Evolutionary conservation across 2,113 vertebrate species (phyloP).

Genomic region (Pterophyllum scalare): DNA sequence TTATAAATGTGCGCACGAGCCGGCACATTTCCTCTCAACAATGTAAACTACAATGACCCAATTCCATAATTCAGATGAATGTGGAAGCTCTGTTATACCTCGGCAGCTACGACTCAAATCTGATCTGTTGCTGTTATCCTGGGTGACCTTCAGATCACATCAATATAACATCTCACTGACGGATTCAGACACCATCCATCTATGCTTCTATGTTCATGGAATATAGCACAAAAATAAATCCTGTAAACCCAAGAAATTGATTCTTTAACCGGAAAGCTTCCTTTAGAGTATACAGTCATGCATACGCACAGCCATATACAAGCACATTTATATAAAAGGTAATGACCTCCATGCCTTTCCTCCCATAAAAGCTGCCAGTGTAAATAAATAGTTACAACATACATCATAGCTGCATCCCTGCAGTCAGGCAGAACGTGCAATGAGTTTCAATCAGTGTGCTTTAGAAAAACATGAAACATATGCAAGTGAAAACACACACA

Average conservation of each 20-base stretch:
- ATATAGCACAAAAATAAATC: constrained; percentile 32
- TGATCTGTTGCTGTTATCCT: constrained; percentile 19
- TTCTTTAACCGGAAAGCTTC: constrained; percentile 24
- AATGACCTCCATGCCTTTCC: not conserved
- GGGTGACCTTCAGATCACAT: constrained; percentile 38
- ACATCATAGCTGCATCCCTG: constrained; percentile 18
- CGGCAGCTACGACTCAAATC: constrained; percentile 32
- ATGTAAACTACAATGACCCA: constrained; percentile 52
- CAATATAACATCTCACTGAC: constrained; percentile 23
- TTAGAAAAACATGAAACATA: not conserved
- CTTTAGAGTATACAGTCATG: constrained; percentile 5
- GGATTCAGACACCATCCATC: constrained; percentile 35
- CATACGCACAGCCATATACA: not conserved
- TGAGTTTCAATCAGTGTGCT: not conserved
- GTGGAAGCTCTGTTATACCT: constrained; percentile 11
- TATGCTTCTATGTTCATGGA: constrained; percentile 2
- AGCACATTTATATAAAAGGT: not conserved
- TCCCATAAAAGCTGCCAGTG: not conserved
- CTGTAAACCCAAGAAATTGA: constrained; percentile 16
- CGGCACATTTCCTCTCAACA: constrained; percentile 20
- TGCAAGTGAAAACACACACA: not conserved
- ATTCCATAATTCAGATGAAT: constrained; percentile 36
- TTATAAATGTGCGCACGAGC: constrained; percentile 3
- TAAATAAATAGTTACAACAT: constrained; percentile 28
- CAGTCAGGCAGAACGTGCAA: constrained; percentile 1